A percentile compares a stretch with the other conserved stretches of the same genome.
Evolutionary conservation across 35 echinoderm and acorn worm species (phyloP).

Genomic region (Lytechinus variegatus): DNA sequence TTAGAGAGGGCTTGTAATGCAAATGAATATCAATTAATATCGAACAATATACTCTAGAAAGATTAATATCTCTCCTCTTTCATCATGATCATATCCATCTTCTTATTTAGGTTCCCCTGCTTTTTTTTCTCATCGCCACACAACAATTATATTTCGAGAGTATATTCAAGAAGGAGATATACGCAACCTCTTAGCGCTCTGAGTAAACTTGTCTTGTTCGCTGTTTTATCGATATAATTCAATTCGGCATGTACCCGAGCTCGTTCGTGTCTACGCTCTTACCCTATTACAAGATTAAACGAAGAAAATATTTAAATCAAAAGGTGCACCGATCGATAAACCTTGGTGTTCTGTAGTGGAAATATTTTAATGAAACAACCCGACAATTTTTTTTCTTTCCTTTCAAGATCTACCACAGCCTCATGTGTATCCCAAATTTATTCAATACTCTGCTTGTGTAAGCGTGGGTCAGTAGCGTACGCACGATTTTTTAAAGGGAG

Average conservation of each 20-base stretch:
- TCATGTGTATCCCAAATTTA: too few species aligned
- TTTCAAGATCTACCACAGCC: too few species aligned
- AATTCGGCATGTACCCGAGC: neutral
- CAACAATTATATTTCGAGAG: neutral
- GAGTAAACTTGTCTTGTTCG: neutral
- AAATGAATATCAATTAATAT: too few species aligned
- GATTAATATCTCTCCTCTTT: neutral
- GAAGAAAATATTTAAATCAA: neutral
- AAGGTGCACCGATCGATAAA: neutral
- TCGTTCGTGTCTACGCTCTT: neutral
- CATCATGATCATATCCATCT: neutral
- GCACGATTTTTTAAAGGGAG: too few species aligned
- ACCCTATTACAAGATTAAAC: neutral
- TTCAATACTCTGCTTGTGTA: too few species aligned
- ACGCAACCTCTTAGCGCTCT: neutral
- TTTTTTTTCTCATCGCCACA: neutral
- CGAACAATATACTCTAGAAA: too few species aligned
- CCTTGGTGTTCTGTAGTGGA: neutral
- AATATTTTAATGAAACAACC: too few species aligned
- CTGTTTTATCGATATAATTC: conserved; percentile 6
- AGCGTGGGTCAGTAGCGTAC: too few species aligned
- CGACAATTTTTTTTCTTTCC: too few species aligned
- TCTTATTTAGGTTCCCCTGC: neutral
- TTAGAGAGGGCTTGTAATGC: too few species aligned
- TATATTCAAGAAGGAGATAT: neutral